Conservation (phyloP, 2,113 vertebrate species). For the Hiodon tergisus region DNA sequence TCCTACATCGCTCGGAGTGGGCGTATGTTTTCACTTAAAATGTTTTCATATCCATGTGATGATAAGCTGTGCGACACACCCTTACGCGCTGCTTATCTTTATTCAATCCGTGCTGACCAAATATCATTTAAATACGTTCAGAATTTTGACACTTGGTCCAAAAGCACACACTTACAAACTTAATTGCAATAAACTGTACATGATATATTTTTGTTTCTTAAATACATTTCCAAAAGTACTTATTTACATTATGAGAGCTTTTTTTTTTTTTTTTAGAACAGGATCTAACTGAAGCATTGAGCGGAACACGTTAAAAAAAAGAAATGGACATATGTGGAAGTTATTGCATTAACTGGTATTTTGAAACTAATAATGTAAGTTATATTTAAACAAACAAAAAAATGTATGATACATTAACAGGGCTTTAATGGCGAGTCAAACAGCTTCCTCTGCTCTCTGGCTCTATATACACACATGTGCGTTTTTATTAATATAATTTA, state of each 20-base stretch:
- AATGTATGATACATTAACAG: not conserved
- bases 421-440: too few species aligned
- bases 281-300: slow-evolving; percentile 7
- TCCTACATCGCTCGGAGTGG: not conserved
- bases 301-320: not conserved
- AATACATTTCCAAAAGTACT: slow-evolving; percentile 58
- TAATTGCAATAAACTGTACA: slow-evolving; percentile 60
- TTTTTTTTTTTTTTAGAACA: slow-evolving; percentile 34
- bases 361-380: slow-evolving; percentile 6
- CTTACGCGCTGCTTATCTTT: not conserved
- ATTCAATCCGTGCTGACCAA: not conserved
- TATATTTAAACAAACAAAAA: not conserved
- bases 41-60: not conserved
- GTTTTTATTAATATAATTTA: too few species aligned
- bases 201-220: slow-evolving; percentile 66
- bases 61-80: not conserved
- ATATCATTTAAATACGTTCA: not conserved
- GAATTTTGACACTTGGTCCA: slow-evolving; percentile 39
- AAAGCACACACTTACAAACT: slow-evolving; percentile 43
- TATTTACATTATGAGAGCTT: slow-evolving; percentile 72
- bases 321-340: not conserved
- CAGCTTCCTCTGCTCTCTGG: too few species aligned
- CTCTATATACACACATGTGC: too few species aligned
- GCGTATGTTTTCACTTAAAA: not conserved
- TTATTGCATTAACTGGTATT: not conserved